phyloP scores from a whole-genome alignment of 2,888 invertebrate genomes.

The Sturmia bella region DNA sequence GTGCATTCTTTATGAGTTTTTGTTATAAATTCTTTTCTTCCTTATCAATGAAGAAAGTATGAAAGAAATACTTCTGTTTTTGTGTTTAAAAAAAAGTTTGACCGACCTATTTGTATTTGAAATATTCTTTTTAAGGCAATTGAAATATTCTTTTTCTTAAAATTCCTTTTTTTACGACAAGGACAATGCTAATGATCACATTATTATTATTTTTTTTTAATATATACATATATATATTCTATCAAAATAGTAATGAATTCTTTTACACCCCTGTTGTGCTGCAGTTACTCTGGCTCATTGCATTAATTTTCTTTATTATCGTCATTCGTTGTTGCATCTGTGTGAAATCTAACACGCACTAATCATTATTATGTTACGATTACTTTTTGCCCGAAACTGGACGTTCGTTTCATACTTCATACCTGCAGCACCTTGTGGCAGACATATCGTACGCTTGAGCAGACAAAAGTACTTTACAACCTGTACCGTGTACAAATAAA shows the following conservation, averaged over 20 bases:
- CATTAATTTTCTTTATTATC: constrained; percentile 44
- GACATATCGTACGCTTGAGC: not conserved
- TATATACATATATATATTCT: too few species aligned
- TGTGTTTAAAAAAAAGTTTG: too few species aligned
- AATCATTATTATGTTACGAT: constrained; percentile 70
- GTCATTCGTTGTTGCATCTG: constrained; percentile 62
- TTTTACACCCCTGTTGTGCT: constrained; percentile 16
- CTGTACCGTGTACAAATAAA: constrained; percentile 41
- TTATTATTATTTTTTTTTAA: too few species aligned
- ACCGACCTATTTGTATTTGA: too few species aligned
- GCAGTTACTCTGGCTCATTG: constrained; percentile 33
- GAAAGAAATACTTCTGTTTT: too few species aligned
- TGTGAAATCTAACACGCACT: constrained; percentile 72
- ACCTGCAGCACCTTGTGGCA: not conserved
- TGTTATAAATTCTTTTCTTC: too few species aligned
- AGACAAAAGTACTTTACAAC: constrained; percentile 13
- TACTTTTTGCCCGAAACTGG: constrained; percentile 60
- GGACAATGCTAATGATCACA: too few species aligned
- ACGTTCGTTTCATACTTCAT: constrained; percentile 37
- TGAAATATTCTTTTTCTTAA: too few species aligned
- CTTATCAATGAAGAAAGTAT: too few species aligned
- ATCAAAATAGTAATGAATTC: not conserved
- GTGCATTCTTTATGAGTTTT: too few species aligned
- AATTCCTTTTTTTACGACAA: too few species aligned
- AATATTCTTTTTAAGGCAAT: too few species aligned